A percentile compares a stretch with the other conserved stretches of the same genome.
These are phyloP conservation scores for Paramormyrops kingsleyae DNA, from an alignment of 2,113 vertebrate species.

Conservation along the genomic window DNA sequence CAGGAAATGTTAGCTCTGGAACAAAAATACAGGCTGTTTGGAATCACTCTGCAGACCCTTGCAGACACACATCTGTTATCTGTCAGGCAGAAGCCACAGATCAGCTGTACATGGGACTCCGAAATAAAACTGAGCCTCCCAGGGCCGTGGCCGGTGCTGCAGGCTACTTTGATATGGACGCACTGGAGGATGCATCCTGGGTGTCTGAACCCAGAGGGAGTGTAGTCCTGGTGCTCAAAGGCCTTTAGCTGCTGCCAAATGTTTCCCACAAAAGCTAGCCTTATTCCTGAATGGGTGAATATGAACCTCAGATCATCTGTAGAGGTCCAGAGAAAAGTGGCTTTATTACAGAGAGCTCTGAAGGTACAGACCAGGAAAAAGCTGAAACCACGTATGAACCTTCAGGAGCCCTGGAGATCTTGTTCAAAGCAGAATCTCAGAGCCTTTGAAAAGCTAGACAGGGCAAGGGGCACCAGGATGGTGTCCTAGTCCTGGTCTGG, in stretches of 20 bases:
- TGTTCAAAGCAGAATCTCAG: background rate
- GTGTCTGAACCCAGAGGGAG: background rate
- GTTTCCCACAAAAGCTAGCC: background rate
- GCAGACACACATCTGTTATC: slow-evolving; percentile 12
- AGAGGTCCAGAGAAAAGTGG: background rate
- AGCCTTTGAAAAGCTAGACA: background rate
- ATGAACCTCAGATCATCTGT: background rate
- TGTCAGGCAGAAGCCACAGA: background rate
- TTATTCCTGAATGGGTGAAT: background rate
- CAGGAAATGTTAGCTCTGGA: slow-evolving; percentile 5
- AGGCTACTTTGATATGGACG: background rate
- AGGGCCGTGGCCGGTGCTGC: background rate
- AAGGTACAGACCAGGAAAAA: background rate
- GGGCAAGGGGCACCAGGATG: background rate
- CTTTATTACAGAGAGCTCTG: background rate
- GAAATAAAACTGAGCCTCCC: background rate
- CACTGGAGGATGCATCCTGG: background rate
- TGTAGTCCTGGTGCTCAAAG: background rate
- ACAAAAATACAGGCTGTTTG: slow-evolving; percentile 15
- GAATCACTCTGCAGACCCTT: slow-evolving; percentile 22
- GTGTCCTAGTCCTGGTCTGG: background rate
- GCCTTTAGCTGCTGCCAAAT: background rate
- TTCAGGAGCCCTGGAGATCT: background rate
- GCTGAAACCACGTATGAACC: background rate
- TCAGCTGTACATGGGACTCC: background rate